Percentiles rank a stretch among this genome's conserved stretches.
Evolutionary conservation across 2,797 vertebrate genomes (phyloP).

Genomic region (Helarctos malayanus): DNA sequence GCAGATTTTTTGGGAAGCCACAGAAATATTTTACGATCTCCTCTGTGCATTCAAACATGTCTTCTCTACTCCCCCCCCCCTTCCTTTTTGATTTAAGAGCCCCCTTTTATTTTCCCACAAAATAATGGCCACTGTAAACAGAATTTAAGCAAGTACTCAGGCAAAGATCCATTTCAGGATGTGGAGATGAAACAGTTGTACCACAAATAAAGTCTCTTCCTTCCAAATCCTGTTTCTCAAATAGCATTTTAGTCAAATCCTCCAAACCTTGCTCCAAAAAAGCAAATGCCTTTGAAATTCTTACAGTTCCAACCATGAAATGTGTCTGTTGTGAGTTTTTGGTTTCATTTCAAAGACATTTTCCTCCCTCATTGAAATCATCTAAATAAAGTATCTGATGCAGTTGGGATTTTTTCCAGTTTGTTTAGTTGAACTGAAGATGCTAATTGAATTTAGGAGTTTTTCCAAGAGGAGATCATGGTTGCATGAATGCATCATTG

Average conservation of each 20-base stretch:
- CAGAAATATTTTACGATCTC: slow-evolving; percentile 31
- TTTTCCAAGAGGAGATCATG: slow-evolving; percentile 53
- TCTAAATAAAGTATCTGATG: slow-evolving; percentile 54
- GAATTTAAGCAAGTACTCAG: slow-evolving; percentile 23
- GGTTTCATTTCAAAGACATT: slow-evolving; percentile 65
- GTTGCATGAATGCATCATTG: not conserved
- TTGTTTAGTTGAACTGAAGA: slow-evolving; percentile 66
- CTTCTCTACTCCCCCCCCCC: not conserved
- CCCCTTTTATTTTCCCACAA: slow-evolving; percentile 24
- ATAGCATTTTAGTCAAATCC: slow-evolving; percentile 50
- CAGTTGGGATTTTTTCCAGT: slow-evolving; percentile 48
- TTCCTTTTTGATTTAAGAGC: slow-evolving; percentile 56
- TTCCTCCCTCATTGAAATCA: not conserved
- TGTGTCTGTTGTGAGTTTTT: slow-evolving; percentile 8
- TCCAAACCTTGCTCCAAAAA: slow-evolving; percentile 33
- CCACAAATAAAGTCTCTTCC: slow-evolving; percentile 49
- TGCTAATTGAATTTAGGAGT: slow-evolving; percentile 63
- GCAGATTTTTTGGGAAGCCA: slow-evolving; percentile 47
- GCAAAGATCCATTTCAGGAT: slow-evolving; percentile 60
- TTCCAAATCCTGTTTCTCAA: slow-evolving; percentile 55
- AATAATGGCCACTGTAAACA: slow-evolving; percentile 65
- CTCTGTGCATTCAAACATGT: slow-evolving; percentile 3
- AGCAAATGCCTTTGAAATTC: slow-evolving; percentile 65
- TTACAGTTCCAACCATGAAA: slow-evolving; percentile 39
- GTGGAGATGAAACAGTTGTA: slow-evolving; percentile 26